Evolutionary conservation across 2,888 invertebrate genomes (phyloP), one percentile per base, ranked within the genome.

Genomic region (Ctenicera cuprea): DNA sequence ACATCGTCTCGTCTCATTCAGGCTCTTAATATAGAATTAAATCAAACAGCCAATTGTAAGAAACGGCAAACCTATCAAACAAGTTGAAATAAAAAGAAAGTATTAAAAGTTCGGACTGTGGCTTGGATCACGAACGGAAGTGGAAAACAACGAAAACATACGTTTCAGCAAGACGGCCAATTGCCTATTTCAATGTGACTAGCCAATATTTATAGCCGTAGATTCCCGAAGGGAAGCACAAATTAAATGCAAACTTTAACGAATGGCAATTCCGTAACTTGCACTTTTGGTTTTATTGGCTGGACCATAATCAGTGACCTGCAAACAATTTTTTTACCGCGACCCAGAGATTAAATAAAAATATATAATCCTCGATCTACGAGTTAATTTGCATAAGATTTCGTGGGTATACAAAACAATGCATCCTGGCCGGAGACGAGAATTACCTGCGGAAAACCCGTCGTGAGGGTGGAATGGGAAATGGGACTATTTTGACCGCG

Each of bases 61-160:
- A 87, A 90, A 89, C 80, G 20, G 83, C 79, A 89, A 82, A 64
- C 89, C 88, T 81, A 90, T 90, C 87, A 89, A 90, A 82, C 89
- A 81, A 73, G 89, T 89, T 76, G 71, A 77, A 77, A 79, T 76
- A 78, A 80, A 80, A 78, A 77, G 77, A 77, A 78, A 76, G 76
- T 74, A 78, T 73, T 78, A 75, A 78, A 78, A 78, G 76, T 67
- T 73, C 26, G 63, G 62, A 72, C 61, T 61, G 62, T 37, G 66
- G 72, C 78, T 77, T 72, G 67, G 59, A 77, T 77, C 76, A 78
- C 77, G 75, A 75, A 75, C 71, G 77, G 76, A 78, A 78, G 77
- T 76, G 71, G 80, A 79, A 79, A 80, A 81, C 80, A 80, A 81
- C 78, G 76, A 77, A 78, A 80, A 78, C 80, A 80, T 80, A 78